A percentile compares a stretch with the other conserved stretches of the same genome.
phyloP scores from a whole-genome alignment of 2,888 invertebrate species.

The Vesta saturnalis region DNA sequence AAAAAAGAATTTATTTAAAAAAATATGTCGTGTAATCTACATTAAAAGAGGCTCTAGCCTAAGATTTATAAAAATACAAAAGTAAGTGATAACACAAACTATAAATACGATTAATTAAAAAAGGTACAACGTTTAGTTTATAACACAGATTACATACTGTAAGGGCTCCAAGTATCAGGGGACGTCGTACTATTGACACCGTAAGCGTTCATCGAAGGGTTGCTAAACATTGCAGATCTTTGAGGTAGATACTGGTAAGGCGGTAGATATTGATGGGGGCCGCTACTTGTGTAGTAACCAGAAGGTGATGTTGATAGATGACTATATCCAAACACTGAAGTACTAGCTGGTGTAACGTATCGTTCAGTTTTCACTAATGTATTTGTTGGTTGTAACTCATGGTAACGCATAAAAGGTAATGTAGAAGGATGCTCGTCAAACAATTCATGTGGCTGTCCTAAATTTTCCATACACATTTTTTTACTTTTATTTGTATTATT shows the following conservation, averaged over 20 bases:
- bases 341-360: constrained; percentile 41
- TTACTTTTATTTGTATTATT: constrained; percentile 56
- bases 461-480: constrained; percentile 47
- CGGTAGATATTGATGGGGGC: constrained; percentile 56
- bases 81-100: background rate
- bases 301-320: constrained; percentile 44
- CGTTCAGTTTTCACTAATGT: constrained; percentile 56
- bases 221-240: constrained; percentile 52
- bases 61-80: constrained; percentile 17
- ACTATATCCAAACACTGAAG: constrained; percentile 46
- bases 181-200: constrained; percentile 50
- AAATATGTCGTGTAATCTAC: constrained; percentile 9
- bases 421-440: constrained; percentile 47
- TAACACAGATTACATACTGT: constrained; percentile 27
- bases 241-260: constrained; percentile 61
- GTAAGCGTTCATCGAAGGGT: constrained; percentile 49
- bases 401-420: constrained; percentile 52
- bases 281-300: constrained; percentile 52
- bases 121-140: background rate
- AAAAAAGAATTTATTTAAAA: constrained; percentile 6
- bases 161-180: constrained; percentile 53
- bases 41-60: background rate
- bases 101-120: background rate
- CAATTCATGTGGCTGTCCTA: constrained; percentile 20
- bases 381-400: constrained; percentile 56